Base-by-base conservation (phyloP, 2,888 invertebrate genomes). In the Cheilosia vernalis region DNA sequence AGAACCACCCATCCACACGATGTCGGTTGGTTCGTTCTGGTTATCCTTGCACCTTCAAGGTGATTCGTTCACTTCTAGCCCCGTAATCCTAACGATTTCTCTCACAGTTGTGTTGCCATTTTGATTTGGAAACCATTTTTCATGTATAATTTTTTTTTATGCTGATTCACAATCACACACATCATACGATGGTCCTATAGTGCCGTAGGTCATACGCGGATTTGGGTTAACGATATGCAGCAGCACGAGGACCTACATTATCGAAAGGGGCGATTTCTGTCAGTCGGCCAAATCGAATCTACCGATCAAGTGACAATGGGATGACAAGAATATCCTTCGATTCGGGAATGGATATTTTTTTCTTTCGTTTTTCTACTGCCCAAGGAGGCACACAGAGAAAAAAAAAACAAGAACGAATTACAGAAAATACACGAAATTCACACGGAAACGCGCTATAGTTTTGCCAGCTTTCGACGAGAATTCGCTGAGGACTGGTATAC, bases 401-500 rank as follows among this genome's bases (percentile, higher is more conserved):
- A 21, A 56, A 63, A 64, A 19, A 24, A 27, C 72, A 63, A 64
- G n/a, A 24, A 27, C 72, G 67, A 47, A n/a, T 37, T 24, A 37
- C 37, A 66, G 49, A 66, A 69, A 67, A 63, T 42, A 73, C 73
- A 84, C 80, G 76, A 85, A 77, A 7, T 72, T 77, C 72, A 66
- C 70, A 77, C 76, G 81, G 72, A 70, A 72, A 37, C 61, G 70
- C 81, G 76, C 81, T 70, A 55, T 51, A 51, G 63, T 72, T 81
- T 81, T 67, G 47, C 81, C 85, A 85, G 81, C 81, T 85, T 85
- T 81, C 81, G 81, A 81, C 85, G 85, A 76, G 81, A 77, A 77
- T 85, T 85, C 85, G 85, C 85, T 81, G 72, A 80, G 85, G 85
- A 85, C 85, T 85, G 85, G 85, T 81, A 81, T 85, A 85, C 85